Conservation (phyloP, 2,797 vertebrate genomes). For the Chaetodon trifasciatus region DNA sequence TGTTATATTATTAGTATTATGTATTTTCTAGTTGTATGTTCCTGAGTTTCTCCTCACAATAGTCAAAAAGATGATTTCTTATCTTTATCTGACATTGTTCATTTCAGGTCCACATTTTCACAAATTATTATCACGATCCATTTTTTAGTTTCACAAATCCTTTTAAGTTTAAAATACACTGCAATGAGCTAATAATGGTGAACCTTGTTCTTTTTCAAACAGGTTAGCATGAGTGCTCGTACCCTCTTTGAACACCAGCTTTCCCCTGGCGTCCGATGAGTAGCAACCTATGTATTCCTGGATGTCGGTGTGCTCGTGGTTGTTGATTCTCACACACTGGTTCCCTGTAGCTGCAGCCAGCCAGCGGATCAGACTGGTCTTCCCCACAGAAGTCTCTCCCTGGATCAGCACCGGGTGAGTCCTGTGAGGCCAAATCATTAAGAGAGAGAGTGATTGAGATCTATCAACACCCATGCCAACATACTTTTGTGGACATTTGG, state of each 20-base stretch:
- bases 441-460: slow-evolving; percentile 10
- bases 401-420: slow-evolving; percentile 95
- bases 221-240: not conserved
- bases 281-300: slow-evolving; percentile 99
- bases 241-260: slow-evolving; percentile 97
- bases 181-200: not conserved
- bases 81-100: too few species aligned
- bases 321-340: slow-evolving; percentile 97
- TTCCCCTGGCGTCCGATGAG: slow-evolving; percentile 90
- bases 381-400: slow-evolving; percentile 97
- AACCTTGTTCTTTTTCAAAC: not conserved
- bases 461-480: slow-evolving; percentile 1
- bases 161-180: not conserved
- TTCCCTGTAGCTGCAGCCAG: slow-evolving; percentile 94
- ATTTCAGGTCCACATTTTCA: too few species aligned
- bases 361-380: slow-evolving; percentile 97
- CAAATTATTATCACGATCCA: too few species aligned
- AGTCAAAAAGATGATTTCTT: not conserved
- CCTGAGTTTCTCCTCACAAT: not conserved
- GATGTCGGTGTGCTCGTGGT: slow-evolving; percentile 98
- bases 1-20: too few species aligned
- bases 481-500: too few species aligned
- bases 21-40: not conserved
- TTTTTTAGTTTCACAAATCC: too few species aligned
- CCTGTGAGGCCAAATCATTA: slow-evolving; percentile 74